Conservation (phyloP, 2,888 invertebrate species). For the Heliconius erato region DNA sequence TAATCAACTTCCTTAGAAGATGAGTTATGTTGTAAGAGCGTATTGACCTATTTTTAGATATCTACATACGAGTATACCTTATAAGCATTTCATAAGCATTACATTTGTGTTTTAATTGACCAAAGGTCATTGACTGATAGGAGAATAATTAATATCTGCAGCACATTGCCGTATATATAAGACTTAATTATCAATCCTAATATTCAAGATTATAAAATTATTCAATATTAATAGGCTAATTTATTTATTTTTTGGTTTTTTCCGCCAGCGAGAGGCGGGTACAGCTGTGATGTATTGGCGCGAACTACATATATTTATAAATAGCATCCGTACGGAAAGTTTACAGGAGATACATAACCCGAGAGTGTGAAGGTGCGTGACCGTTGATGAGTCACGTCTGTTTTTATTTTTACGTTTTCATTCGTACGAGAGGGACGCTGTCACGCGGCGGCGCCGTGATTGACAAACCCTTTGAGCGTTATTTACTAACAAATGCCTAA, state of each 20-base stretch:
- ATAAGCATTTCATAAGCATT: background rate
- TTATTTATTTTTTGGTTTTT: background rate
- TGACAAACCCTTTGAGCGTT: background rate
- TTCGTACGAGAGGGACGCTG: conserved; percentile 14
- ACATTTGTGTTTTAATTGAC: background rate
- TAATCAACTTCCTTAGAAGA: background rate
- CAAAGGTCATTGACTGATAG: conserved; percentile 9
- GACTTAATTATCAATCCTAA: background rate
- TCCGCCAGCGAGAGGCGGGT: background rate
- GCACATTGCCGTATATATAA: background rate
- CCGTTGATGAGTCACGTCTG: conserved; percentile 54
- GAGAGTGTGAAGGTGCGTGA: conserved; percentile 55
- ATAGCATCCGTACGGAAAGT: conserved; percentile 47
- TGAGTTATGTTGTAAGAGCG: background rate
- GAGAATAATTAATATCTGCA: background rate
- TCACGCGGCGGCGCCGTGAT: conserved; percentile 40
- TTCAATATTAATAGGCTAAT: background rate
- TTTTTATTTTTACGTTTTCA: conserved; percentile 54
- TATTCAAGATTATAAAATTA: background rate
- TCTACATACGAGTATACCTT: background rate
- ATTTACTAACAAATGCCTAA: background rate
- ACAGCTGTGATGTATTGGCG: conserved; percentile 6
- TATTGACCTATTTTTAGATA: background rate
- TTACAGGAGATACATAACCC: conserved; percentile 42
- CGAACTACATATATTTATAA: conserved; percentile 33